Evolutionary conservation across 2,113 vertebrate species (phyloP), one percentile per base, ranked within the genome.

Genomic region (Silurus glanis): DNA sequence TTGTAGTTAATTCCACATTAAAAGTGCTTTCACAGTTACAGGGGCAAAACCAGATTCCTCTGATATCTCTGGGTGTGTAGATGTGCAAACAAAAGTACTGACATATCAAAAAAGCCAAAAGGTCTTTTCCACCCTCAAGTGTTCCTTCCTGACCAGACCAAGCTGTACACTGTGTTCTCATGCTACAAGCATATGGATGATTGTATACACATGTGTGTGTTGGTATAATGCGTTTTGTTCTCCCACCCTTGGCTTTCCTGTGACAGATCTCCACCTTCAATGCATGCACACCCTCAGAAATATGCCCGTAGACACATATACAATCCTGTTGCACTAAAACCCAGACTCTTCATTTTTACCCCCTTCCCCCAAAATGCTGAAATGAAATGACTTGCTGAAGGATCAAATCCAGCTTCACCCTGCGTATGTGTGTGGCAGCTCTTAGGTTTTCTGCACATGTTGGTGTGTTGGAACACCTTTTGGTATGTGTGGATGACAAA

Each of bases 181-280:
- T 74, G 49, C 71, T 72, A 85, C 23, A 8, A 25, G 5, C 82
- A 69, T 84, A 53, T 64, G 76, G 69, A 86, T 62, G 71, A 85
- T 87, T 61, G 87, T 74, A 81, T 82, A 80, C 67, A 76, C 75
- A 71, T 80, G 37, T 84, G 69, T 81, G 66, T 80, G 85, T 9
- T 59, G 13, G 16, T 79, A 37, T 25, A 86, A n/a, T 83, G 49
- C 85, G 59, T 78, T 59, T 83, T 89, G 9, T 47, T 84, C 66
- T 89, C 1, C 79, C 79, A 85, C 80, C 71, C 72, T 12, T 67
- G 87, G 79, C 55, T 74, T 87, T 85, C 72, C 84, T 87, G 69
- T 84, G 79, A 84, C 78, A 86, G 61, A 87, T 82, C 80, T 86
- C 84, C 83, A 84, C 62, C 64, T 84, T 82, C 13, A 2, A 58